Evolutionary conservation across 2,113 vertebrate species (phyloP), one percentile per base, ranked within the genome.

Genomic region (Lycocorax pyrrhopterus): DNA sequence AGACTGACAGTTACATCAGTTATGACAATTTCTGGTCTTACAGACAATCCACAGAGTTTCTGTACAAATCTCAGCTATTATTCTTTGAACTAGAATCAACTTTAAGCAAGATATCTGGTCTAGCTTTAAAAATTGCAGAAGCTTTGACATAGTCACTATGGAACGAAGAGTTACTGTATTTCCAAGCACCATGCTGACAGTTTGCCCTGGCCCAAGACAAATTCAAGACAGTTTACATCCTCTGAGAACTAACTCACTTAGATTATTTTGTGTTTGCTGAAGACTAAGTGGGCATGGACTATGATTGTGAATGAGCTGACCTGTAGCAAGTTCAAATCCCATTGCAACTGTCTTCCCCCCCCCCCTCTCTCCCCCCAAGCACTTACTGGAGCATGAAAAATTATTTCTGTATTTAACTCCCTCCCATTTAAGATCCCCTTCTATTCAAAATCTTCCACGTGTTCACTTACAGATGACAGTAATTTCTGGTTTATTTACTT

Each of bases 1-100:
- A 95, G 73, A 84, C 63, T 93, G 91, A 82, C 88, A 88, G 82
- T 59, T 90, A 59, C 4, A 4, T 64, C 74, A 82, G 75, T 92
- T 94, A 62, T 49, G 62, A 94, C 84, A 93, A 89, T 82, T 82
- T 92, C 64, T 75, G 55, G 21, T 94, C 43, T 90, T 84, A 80
- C 6, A 71, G 60, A 86, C 43, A 95, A 88, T 76, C 43, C 59
- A 90, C 46, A 56, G 55, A 90, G 35, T 76, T 95, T 84, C 81
- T 78, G 84, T 22, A 87, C 29, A 75, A 75, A 89, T 84, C 73
- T 27, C 41, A 33, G 44, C 53, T 94, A 59, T 72, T 84, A 37
- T 2, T 62, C 12, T 71, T 80, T 84, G 58, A 95, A 92, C 26
- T 68, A 53, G 83, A 87, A 84, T 35, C 72, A 86, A 71, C 25